Evolutionary conservation across 2,797 vertebrate genomes (phyloP).

Genomic region (Gymnothorax javanicus): DNA sequence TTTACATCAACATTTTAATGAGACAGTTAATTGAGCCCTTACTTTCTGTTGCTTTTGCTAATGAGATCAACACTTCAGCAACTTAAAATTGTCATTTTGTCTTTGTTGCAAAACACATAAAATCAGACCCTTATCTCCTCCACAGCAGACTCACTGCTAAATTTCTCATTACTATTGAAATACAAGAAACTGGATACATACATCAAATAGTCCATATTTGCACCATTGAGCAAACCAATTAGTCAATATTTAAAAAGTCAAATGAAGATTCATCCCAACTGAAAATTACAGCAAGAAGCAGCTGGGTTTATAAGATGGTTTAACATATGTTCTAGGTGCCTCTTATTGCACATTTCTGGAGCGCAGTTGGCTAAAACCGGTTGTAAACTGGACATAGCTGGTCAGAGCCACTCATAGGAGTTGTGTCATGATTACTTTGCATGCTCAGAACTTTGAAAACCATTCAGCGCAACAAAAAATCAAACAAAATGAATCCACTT

Average conservation of each 20-base stretch:
- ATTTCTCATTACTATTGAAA: neutral
- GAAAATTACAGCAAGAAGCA: no score
- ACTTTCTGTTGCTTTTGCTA: neutral
- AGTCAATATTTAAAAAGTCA: neutral
- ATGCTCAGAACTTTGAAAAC: no score
- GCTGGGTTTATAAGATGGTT: no score
- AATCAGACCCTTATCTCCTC: neutral
- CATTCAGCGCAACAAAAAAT: no score
- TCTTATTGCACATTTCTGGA: no score
- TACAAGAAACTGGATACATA: neutral
- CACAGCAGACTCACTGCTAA: neutral
- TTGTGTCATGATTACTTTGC: no score
- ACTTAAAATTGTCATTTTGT: neutral
- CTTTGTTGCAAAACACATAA: neutral
- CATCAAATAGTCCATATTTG: neutral
- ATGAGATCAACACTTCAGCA: neutral
- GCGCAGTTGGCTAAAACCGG: no score
- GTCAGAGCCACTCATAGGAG: no score
- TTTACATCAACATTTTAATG: neutral
- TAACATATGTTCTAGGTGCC: no score
- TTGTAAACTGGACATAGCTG: no score
- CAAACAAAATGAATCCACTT: no score
- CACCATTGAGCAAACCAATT: neutral
- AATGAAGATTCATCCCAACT: neutral
- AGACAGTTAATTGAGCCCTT: neutral